phyloP scores from a whole-genome alignment of 2,113 vertebrate species.

The Typhlomys cinereus region DNA sequence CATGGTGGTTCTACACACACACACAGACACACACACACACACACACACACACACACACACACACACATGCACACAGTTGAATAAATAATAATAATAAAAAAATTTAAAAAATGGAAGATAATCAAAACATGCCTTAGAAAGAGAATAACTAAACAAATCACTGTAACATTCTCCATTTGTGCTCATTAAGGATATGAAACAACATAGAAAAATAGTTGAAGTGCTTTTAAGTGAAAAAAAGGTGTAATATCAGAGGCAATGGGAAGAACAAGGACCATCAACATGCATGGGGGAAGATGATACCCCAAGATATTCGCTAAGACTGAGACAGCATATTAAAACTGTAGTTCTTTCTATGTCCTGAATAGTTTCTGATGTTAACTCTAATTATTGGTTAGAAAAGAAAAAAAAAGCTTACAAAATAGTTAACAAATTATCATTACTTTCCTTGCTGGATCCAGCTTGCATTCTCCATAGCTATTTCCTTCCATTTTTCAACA shows the following conservation, averaged over 20 bases:
- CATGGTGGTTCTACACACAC: too few species aligned
- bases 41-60: too few species aligned
- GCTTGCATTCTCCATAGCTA: conserved; percentile 1
- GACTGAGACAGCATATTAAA: neutral
- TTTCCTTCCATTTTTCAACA: neutral
- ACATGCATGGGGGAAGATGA: neutral
- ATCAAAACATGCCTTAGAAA: neutral
- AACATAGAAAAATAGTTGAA: neutral
- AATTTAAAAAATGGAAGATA: too few species aligned
- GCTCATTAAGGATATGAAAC: neutral
- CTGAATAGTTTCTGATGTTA: neutral
- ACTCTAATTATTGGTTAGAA: conserved; percentile 16
- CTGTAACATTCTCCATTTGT: neutral
- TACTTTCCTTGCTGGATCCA: neutral
- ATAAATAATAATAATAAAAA: too few species aligned
- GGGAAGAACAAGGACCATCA: rapidly evolving
- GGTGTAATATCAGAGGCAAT: neutral
- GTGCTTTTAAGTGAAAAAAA: neutral
- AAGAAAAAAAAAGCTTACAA: neutral
- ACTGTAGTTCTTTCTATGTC: neutral
- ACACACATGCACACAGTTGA: too few species aligned
- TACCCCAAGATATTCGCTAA: neutral
- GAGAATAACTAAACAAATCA: conserved; percentile 7
- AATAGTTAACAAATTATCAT: neutral
- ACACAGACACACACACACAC: too few species aligned